phyloP scores from a whole-genome alignment of 2,888 invertebrate genomes.

The Tanytarsus gracilentus region DNA sequence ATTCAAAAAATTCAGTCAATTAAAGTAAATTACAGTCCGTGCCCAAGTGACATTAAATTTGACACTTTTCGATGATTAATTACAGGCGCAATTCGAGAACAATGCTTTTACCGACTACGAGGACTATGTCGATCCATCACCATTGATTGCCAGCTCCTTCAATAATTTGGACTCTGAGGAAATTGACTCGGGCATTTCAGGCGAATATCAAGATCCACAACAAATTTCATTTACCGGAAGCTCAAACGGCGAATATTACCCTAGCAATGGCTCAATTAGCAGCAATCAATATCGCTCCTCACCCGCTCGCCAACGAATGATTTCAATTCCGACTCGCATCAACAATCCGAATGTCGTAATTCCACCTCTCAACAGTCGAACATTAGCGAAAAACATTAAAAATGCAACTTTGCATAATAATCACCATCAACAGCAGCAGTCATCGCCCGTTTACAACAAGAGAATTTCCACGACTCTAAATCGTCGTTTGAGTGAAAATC shows the following conservation, averaged over 20 bases:
- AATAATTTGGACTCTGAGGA: slow-evolving; percentile 46
- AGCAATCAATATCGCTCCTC: slow-evolving; percentile 19
- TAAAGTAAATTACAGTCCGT: slow-evolving; percentile 31
- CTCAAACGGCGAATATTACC: slow-evolving; percentile 16
- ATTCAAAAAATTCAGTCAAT: too few relatives aligned
- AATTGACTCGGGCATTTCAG: slow-evolving; percentile 44
- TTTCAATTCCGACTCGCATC: slow-evolving; percentile 71
- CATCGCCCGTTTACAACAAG: slow-evolving; percentile 10
- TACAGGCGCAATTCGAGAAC: slow-evolving; percentile 52
- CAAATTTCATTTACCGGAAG: slow-evolving; percentile 36
- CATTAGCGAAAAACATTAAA: slow-evolving; percentile 25
- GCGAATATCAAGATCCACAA: slow-evolving; percentile 43
- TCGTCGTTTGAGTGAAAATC: slow-evolving; percentile 22
- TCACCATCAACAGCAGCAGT: too few relatives aligned
- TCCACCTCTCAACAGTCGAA: slow-evolving; percentile 57
- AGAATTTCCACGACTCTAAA: slow-evolving; percentile 15
- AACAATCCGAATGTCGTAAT: slow-evolving; percentile 62
- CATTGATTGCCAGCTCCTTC: slow-evolving; percentile 56
- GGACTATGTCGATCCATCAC: slow-evolving; percentile 71
- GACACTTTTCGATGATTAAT: not conserved
- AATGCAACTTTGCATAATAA: slow-evolving; percentile 22
- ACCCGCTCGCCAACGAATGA: slow-evolving; percentile 42
- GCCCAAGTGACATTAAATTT: not conserved
- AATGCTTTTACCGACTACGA: slow-evolving; percentile 65
- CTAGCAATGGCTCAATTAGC: slow-evolving; percentile 28